phyloP scores from a whole-genome alignment of 2,888 invertebrate species.

The Drosophila flavopinicola region DNA sequence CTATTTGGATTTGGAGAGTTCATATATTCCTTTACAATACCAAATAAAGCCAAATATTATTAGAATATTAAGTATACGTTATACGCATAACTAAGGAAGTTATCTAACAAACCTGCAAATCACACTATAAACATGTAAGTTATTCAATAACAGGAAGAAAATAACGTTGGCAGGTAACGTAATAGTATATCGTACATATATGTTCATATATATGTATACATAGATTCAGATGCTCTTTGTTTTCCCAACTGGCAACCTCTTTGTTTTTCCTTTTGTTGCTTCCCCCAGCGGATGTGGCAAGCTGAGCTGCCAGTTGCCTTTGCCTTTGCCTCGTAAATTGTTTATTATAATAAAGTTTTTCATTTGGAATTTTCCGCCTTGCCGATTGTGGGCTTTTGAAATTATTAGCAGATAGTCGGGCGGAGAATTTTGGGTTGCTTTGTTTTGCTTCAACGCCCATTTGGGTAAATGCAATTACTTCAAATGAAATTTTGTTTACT shows the following conservation, averaged over 20 bases:
- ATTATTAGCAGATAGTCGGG: not conserved
- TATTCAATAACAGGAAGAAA: conserved; percentile 7
- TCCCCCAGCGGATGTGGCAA: conserved; percentile 11
- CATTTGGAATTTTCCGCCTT: conserved; percentile 17
- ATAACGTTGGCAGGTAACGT: not conserved
- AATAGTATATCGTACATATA: not conserved
- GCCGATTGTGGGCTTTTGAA: conserved; percentile 6
- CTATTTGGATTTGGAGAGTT: too few species aligned
- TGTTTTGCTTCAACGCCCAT: conserved; percentile 13
- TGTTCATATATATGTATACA: not conserved
- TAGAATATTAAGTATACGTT: not conserved
- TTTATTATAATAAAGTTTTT: conserved; percentile 46
- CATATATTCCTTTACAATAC: too few species aligned
- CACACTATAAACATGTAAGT: conserved; percentile 10
- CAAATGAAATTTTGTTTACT: conserved; percentile 32
- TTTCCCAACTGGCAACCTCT: conserved; percentile 3
- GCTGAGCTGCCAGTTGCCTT: conserved; percentile 17
- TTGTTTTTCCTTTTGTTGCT: conserved; percentile 2
- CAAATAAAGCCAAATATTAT: not conserved
- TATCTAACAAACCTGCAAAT: conserved; percentile 1
- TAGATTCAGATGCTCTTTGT: not conserved
- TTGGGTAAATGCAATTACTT: conserved; percentile 45
- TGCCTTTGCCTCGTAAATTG: conserved; percentile 36
- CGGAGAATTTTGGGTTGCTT: conserved; percentile 3
- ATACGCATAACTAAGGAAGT: not conserved